Base-by-base conservation (phyloP, 2,797 vertebrate genomes). In the Numenius phaeopus region DNA sequence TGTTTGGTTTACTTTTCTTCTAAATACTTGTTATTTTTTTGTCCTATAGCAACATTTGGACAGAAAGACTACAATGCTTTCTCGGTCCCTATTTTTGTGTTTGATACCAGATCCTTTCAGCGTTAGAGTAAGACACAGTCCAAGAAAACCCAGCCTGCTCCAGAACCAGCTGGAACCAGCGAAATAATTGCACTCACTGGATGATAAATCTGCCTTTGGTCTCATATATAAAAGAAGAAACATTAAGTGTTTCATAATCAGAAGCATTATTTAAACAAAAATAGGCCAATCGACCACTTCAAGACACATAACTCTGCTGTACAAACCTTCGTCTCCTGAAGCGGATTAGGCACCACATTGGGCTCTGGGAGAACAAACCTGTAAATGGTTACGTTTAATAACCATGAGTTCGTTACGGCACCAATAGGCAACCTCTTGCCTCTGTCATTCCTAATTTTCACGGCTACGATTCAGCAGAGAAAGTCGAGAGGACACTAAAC, bases 11-110 rank as follows among this genome's bases (percentile, higher is more conserved):
- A 91, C 77, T 95, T 96, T 93, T 95, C 81, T 75, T 96, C 70
- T 94, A 96, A 98, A 98, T 83, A 76, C 47, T 84, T 95, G 29
- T n/a, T 95, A 5, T 20, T 87, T 80, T 94, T 96, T 94, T 80
- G 89, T 94, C 93, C 97, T 96, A 94, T 91, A 97, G 94, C 89
- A 98, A 95, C 62, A 94, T 94, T 97, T 97, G 90, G 67, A 91
- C 85, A 94, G 90, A 85, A 98, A 95, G 85, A 82, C 66, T 69
- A 64, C 72, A 67, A 72, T 91, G 55, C 1, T 5, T 94, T 96
- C 92, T 81, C 70, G 26, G 4, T 37, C 27, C 5, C 11, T 44
- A 3, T 93, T 34, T 40, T 96, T 72, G 76, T 72, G 29, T 91
- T 95, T 97, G 72, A 96, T 94, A 97, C 54, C 90, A 97, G 95